Evolutionary conservation across 1,140 invertebrate species (phyloP).

Genomic region (Ostrea edulis): DNA sequence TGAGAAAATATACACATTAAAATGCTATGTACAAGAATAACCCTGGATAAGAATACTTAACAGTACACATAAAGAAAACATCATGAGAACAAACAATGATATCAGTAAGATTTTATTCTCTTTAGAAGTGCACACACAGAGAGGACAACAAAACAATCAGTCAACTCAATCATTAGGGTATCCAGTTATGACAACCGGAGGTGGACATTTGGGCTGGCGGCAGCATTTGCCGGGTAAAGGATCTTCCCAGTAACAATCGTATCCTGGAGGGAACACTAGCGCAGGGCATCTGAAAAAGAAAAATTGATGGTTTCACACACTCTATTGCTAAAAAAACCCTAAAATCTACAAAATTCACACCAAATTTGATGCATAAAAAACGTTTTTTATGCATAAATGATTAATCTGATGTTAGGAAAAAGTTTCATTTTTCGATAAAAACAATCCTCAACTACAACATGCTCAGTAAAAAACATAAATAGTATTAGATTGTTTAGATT

Average conservation of each 20-base stretch:
- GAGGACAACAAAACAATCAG: background rate
- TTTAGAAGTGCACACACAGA: background rate
- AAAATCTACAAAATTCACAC: too few species aligned
- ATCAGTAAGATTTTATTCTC: background rate
- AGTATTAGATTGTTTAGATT: too few species aligned
- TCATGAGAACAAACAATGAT: background rate
- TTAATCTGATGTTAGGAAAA: too few species aligned
- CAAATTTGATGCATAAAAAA: too few species aligned
- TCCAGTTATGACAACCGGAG: constrained; percentile 43
- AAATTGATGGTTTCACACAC: background rate
- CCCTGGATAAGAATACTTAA: background rate
- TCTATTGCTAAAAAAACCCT: background rate
- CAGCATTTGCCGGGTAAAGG: constrained; percentile 56
- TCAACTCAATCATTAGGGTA: constrained; percentile 45
- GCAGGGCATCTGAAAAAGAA: constrained; percentile 52
- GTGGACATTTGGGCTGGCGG: constrained; percentile 52
- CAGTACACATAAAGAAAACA: background rate
- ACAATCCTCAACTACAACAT: too few species aligned
- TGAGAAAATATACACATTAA: background rate
- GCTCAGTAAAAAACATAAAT: too few species aligned
- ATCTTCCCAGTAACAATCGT: constrained; percentile 49
- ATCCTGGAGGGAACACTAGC: constrained; percentile 43
- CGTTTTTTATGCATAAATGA: too few species aligned
- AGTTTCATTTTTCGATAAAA: too few species aligned
- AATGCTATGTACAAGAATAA: background rate